A percentile compares a stretch with the other conserved stretches of the same genome.
Evolutionary conservation across 2,888 invertebrate species (phyloP).

Genomic region (Pristionchus exspectatus): DNA sequence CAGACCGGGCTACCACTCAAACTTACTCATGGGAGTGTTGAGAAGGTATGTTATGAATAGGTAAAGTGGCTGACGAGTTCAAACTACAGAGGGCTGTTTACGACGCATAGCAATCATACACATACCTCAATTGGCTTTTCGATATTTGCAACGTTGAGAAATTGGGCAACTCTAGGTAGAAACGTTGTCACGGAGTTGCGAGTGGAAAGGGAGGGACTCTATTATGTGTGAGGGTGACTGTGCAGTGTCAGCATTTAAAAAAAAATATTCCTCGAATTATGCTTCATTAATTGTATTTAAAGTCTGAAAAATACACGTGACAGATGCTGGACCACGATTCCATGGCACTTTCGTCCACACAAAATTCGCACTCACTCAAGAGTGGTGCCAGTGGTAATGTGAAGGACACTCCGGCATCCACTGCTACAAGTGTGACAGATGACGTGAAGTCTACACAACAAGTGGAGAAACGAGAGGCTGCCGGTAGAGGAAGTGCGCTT

Average conservation of each 20-base stretch:
- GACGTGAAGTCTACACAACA: neutral
- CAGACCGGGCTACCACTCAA: neutral
- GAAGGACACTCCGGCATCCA: neutral
- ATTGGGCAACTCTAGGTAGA: no score
- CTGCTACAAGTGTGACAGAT: neutral
- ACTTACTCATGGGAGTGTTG: neutral
- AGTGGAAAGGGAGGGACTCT: no score
- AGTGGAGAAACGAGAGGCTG: neutral
- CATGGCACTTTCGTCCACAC: neutral
- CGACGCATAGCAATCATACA: no score
- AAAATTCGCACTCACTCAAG: neutral
- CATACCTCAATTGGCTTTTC: no score
- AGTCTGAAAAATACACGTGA: neutral
- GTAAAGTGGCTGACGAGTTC: no score
- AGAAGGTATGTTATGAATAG: neutral
- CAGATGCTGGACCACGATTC: conserved; percentile 25
- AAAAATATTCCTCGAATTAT: neutral
- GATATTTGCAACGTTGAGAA: no score
- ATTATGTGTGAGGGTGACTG: no score
- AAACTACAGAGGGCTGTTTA: no score
- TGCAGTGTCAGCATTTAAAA: neutral
- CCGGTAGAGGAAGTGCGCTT: neutral
- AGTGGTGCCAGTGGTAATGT: neutral
- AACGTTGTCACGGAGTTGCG: no score
- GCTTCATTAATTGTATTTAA: neutral